Evolutionary conservation across 2,113 vertebrate genomes (phyloP).

Genomic region (Plectropomus leopardus): DNA sequence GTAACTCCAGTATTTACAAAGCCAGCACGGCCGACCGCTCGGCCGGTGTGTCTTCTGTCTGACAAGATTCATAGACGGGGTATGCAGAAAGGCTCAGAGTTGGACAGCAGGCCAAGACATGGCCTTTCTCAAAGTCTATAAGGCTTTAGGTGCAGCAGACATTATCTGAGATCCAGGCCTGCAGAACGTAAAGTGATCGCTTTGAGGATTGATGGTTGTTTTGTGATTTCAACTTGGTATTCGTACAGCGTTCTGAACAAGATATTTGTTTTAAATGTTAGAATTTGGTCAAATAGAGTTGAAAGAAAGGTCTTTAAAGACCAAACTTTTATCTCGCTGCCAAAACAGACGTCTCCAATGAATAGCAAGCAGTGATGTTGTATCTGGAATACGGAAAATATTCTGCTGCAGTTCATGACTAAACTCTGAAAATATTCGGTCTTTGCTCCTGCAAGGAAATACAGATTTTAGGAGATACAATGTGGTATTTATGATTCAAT

Average conservation of each 20-base stretch:
- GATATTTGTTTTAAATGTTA: constrained; percentile 28
- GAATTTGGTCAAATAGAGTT: not conserved
- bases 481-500: not conserved
- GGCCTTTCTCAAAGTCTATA: constrained; percentile 41
- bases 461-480: not conserved
- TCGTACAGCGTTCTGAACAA: not conserved
- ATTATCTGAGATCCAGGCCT: constrained; percentile 12
- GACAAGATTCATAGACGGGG: constrained; percentile 56
- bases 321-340: constrained; percentile 21
- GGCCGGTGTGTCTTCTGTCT: constrained; percentile 41
- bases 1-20: constrained; percentile 66
- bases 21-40: constrained; percentile 10
- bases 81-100: constrained; percentile 26
- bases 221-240: constrained; percentile 14
- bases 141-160: constrained; percentile 32
- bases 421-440: constrained; percentile 24
- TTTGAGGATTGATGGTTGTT: constrained; percentile 24
- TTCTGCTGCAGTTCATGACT: constrained; percentile 29
- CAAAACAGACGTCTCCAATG: constrained; percentile 24
- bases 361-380: constrained; percentile 18
- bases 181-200: not conserved
- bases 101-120: constrained; percentile 27
- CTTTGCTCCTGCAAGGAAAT: constrained; percentile 7
- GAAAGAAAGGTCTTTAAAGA: not conserved
- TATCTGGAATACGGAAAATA: constrained; percentile 32